A percentile compares a stretch with the other conserved stretches of the same genome.
These are phyloP conservation scores for Cecropterus lyciades DNA, from an alignment of 1,140 invertebrate genomes.

Conservation along the genomic window DNA sequence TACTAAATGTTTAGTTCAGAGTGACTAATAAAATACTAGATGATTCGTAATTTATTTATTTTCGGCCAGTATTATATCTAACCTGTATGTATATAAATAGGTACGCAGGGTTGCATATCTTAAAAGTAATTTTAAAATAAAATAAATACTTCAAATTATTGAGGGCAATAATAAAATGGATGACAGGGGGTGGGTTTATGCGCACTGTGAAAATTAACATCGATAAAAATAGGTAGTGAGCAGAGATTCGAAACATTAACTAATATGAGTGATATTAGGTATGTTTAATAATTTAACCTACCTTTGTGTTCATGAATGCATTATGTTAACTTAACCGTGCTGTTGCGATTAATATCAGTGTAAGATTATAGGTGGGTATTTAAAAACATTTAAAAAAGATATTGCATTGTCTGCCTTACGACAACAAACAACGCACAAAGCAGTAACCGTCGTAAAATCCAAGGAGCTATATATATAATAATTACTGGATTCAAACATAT, in stretches of 20 bases:
- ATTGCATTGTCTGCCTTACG: conserved; percentile 39
- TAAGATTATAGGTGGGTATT: conserved; percentile 20
- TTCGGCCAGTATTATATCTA: conserved; percentile 28
- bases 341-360: conserved; percentile 18
- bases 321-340: conserved; percentile 22
- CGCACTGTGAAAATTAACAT: conserved; percentile 37
- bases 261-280: conserved; percentile 22
- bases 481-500: background rate
- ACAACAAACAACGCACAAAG: conserved; percentile 47
- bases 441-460: conserved; percentile 41
- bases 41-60: conserved; percentile 44
- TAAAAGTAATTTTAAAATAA: conserved; percentile 52
- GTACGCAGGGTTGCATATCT: conserved; percentile 41
- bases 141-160: conserved; percentile 45
- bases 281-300: conserved; percentile 4
- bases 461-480: conserved; percentile 38
- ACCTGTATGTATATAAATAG: conserved; percentile 31
- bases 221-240: conserved; percentile 48
- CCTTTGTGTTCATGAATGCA: conserved; percentile 22
- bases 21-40: conserved; percentile 48
- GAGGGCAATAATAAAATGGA: conserved; percentile 46
- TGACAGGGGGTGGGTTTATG: conserved; percentile 77
- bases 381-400: conserved; percentile 2
- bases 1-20: background rate
- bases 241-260: conserved; percentile 63